Base-by-base conservation (phyloP, 2,113 vertebrate genomes). In the Arvicanthis niloticus region DNA sequence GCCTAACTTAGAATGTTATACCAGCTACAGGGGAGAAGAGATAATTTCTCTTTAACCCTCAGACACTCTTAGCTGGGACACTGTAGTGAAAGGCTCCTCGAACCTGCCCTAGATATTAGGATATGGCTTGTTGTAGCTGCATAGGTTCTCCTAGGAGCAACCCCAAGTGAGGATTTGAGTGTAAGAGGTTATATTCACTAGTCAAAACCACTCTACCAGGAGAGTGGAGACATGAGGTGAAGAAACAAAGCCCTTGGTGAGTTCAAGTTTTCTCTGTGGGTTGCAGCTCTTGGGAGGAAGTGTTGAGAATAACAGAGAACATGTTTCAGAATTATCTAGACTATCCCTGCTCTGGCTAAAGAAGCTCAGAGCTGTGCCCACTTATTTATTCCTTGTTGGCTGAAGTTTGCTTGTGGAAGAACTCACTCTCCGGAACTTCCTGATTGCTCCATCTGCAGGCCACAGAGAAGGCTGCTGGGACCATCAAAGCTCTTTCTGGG, bases 171-270 rank as follows among this genome's bases (percentile, higher is more conserved):
- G 17, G 56, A 58, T 22, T n/a, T 53, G 60, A 77, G 29, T 34
- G 58, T 31, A 24, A 13, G 13, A 56, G 5, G 37, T 77, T 77
- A 34, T 58, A 75, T 37, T 76, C 37, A 19, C 40, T 26, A 70
- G 42, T 56, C 56, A 42, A 65, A 29, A 87, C 68, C 62, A 40
- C 37, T 68, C 42, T 90, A 76, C 16, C 3, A 22, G 68, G 75
- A 11, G 19, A 40, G 13, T 24, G 56, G 31, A 58, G 76, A 84
- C 53, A 21, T 34, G 40, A 62, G 42, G 58, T 3, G 19, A 31
- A 29, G 56, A 67, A 12, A 10, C 29, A 1, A 40, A 58, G 5
- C 3, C 1, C 5, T 58, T 16, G 0, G 4, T 48, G 42, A 19
- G 40, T 42, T 22, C 24, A 42, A 19, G 22, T 0, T 70, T 72